Percentiles rank a stretch among this genome's conserved stretches.
phyloP scores from a whole-genome alignment of 2,888 invertebrate genomes.

The Hirtodrosophila duncani region DNA sequence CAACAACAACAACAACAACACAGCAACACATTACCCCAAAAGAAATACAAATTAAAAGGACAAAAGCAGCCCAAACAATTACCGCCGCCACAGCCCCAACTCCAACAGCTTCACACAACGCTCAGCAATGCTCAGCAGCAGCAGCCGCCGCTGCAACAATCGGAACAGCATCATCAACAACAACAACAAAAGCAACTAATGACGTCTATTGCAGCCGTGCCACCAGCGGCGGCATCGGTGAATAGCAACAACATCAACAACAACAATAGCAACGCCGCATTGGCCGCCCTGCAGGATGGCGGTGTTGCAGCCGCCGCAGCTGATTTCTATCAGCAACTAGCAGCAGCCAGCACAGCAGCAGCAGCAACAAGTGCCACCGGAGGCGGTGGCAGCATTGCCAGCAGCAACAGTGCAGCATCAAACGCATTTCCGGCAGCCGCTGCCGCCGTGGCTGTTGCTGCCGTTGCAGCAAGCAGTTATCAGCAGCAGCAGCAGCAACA shows the following conservation, averaged over 20 bases:
- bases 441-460: constrained; percentile 64
- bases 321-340: constrained; percentile 61
- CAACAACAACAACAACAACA: constrained; percentile 33
- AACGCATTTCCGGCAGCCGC: constrained; percentile 55
- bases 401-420: constrained; percentile 32
- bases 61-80: constrained; percentile 76
- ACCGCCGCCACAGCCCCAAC: constrained; percentile 48
- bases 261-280: constrained; percentile 40
- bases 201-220: constrained; percentile 61
- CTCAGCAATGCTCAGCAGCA: constrained; percentile 14
- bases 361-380: constrained; percentile 24
- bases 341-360: constrained; percentile 55
- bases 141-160: constrained; percentile 32
- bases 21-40: constrained; percentile 71
- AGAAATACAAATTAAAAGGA: constrained; percentile 72
- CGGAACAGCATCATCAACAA: constrained; percentile 18
- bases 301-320: constrained; percentile 62
- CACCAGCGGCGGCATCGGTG: constrained; percentile 32
- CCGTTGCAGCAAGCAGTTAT: constrained; percentile 69
- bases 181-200: constrained; percentile 47
- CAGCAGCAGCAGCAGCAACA: constrained; percentile 61
- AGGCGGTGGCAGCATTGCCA: constrained; percentile 13
- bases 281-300: constrained; percentile 64
- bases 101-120: too few relatives aligned
- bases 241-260: constrained; percentile 36